A percentile compares a stretch with the other conserved stretches of the same genome.
phyloP scores from a whole-genome alignment of 1,140 invertebrate genomes.

The Glossosoma conforme region DNA sequence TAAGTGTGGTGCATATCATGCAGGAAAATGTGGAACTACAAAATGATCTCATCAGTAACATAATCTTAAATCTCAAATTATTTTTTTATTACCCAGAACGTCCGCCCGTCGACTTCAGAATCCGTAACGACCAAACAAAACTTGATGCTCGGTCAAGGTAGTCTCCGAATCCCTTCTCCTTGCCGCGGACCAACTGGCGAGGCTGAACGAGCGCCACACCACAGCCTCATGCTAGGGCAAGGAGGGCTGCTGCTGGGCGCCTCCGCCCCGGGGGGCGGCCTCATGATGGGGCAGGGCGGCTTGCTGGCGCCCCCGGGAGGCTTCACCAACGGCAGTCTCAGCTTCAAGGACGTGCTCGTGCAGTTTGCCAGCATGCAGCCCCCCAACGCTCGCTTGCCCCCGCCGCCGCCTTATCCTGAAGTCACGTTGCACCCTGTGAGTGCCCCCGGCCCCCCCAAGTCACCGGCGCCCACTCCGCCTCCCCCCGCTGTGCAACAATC shows the following conservation, averaged over 20 bases:
- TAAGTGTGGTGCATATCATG: too few species aligned
- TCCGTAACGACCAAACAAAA: too few species aligned
- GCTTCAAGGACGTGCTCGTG: constrained; percentile 72
- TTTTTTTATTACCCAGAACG: too few species aligned
- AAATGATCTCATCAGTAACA: too few species aligned
- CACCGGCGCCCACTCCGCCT: constrained; percentile 37
- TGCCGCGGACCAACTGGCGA: too few species aligned
- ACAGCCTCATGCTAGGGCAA: constrained; percentile 26
- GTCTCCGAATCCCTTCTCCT: too few species aligned
- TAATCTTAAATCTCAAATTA: too few species aligned
- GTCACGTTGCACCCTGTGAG: constrained; percentile 69
- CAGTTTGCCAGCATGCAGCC: constrained; percentile 62
- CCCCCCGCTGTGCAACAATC: constrained; percentile 36
- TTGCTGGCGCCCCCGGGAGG: constrained; percentile 42
- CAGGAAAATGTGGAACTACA: too few species aligned
- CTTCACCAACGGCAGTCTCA: constrained; percentile 45
- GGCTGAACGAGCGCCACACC: constrained; percentile 42
- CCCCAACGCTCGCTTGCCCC: constrained; percentile 37
- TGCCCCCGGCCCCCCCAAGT: too few species aligned
- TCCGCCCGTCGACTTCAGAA: too few species aligned
- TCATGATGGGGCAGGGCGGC: constrained; percentile 42
- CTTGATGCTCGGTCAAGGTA: too few species aligned
- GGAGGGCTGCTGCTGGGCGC: not conserved
- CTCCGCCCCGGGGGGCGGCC: constrained; percentile 37
- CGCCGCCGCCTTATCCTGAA: constrained; percentile 69